Conservation (phyloP, 2,113 vertebrate species). For the Monopterus albus region DNA sequence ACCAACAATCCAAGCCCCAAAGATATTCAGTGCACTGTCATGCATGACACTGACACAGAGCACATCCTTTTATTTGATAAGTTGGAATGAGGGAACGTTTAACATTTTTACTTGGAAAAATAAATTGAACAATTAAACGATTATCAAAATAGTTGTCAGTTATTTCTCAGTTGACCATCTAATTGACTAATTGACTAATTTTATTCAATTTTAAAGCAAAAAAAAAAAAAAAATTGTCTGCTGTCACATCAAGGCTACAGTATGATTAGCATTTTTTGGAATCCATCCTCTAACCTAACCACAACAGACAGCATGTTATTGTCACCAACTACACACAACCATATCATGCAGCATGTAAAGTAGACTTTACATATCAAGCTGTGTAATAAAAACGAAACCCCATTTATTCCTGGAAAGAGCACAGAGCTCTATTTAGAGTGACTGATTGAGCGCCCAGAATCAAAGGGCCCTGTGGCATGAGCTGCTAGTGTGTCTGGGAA, state of each 20-base stretch:
- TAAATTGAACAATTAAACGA: neutral
- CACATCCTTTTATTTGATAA: no score
- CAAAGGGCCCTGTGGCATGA: slow-evolving; percentile 62
- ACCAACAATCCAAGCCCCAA: no score
- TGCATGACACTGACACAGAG: no score
- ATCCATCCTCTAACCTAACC: slow-evolving; percentile 35
- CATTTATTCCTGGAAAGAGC: slow-evolving; percentile 60
- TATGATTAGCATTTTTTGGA: slow-evolving; percentile 29
- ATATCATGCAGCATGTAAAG: slow-evolving; percentile 50
- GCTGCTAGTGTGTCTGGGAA: slow-evolving; percentile 70
- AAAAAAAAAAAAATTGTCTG: slow-evolving; percentile 17
- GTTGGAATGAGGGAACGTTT: no score
- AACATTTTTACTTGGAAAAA: no score
- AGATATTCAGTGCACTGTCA: neutral
- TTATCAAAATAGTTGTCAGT: no score
- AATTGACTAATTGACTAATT: neutral
- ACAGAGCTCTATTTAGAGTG: slow-evolving; percentile 69
- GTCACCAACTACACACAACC: slow-evolving; percentile 47
- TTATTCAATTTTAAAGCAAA: neutral
- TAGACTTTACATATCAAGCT: slow-evolving; percentile 63
- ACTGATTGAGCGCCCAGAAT: slow-evolving; percentile 75
- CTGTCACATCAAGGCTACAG: neutral
- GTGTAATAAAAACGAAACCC: slow-evolving; percentile 68
- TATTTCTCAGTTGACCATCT: neutral
- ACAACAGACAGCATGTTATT: slow-evolving; percentile 49